Base-by-base conservation (phyloP, 1,140 invertebrate species). In the Euglossa dilemma region DNA sequence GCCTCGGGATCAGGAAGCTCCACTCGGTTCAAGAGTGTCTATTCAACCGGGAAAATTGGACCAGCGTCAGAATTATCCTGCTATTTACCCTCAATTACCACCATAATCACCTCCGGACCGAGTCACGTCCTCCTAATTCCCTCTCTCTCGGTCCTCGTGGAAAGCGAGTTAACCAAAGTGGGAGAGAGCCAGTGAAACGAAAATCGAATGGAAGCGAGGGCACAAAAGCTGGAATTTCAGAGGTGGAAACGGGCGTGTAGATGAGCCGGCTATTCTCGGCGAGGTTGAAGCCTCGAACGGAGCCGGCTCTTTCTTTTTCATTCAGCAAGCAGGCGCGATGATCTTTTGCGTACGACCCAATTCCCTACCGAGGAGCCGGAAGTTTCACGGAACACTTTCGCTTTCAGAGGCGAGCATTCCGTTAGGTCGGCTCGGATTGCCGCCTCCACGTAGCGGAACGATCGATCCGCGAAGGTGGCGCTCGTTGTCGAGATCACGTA, bases 391-490 rank as follows among this genome's bases (percentile, higher is more conserved):
- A 52, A 64, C 28, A 57, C 83, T 87, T 87, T 88, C 83, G 20
- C 86, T 75, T 20, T 79, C 64, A 43, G 9, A 47, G 50, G 36
- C 36, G 25, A 79, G 59, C 59, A 73, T 25, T 64, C n/a, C 54
- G 54, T 67, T 56, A 72, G 45, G 66, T 85, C 78, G 47, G 8
- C 4, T 67, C 18, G 59, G 36, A 56, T 71, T 50, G 36, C 36
- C 36, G 52, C 43, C 36, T 45, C 12, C 50, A 36, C 36, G 7
- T 47, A 16, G 54, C 12, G 59, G 71, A 66, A 43, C 50, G n/a
- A 87, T 88, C 84, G 79, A 88, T 79, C 28, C 54, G 43, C 45
- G 14, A 73, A 71, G 78, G 72, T 88, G 75, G 83, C 86, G 83
- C 83, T 75, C 43, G 52, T 64, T 61, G 59, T 52, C 63, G 61